These are phyloP conservation scores for Calidris pugnax DNA, from an alignment of 2,113 vertebrate genomes.

Conservation along the genomic window DNA sequence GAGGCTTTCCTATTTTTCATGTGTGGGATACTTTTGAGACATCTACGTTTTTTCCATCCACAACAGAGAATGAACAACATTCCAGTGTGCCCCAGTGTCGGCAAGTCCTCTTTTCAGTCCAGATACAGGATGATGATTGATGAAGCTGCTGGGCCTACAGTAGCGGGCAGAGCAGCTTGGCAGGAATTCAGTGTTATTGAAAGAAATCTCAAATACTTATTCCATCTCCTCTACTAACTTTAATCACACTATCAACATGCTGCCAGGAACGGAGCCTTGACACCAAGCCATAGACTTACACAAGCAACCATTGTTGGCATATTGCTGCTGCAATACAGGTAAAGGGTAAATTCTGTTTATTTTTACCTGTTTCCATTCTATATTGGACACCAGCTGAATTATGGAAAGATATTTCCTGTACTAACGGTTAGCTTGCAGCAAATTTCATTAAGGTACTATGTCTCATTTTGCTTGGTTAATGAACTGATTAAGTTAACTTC, in stretches of 20 bases:
- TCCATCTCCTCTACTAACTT: slow-evolving; percentile 80
- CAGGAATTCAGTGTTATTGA: slow-evolving; percentile 76
- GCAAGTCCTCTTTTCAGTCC: slow-evolving; percentile 70
- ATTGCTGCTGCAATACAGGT: slow-evolving; percentile 50
- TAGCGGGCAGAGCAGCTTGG: slow-evolving; percentile 76
- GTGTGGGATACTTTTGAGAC: slow-evolving; percentile 60
- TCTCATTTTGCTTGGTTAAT: slow-evolving; percentile 60
- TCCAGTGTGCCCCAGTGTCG: slow-evolving; percentile 65
- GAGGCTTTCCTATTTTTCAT: slow-evolving; percentile 27
- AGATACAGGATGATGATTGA: slow-evolving; percentile 77
- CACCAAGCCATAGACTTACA: slow-evolving; percentile 76
- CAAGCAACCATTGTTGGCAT: slow-evolving; percentile 74
- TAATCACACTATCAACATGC: slow-evolving; percentile 81
- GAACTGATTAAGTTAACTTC: slow-evolving; percentile 42
- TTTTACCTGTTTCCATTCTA: slow-evolving; percentile 65
- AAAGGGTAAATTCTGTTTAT: slow-evolving; percentile 54
- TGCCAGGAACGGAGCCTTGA: slow-evolving; percentile 83
- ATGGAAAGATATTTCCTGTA: slow-evolving; percentile 60
- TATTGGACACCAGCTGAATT: slow-evolving; percentile 36
- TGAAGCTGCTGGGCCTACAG: slow-evolving; percentile 70
- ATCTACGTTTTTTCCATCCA: slow-evolving; percentile 47
- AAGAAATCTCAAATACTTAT: slow-evolving; percentile 83
- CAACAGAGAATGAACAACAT: slow-evolving; percentile 74
- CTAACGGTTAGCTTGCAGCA: slow-evolving; percentile 26
- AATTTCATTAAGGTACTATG: slow-evolving; percentile 49